Base-by-base conservation (phyloP, 2,113 vertebrate species). In the Urocynchramus pylzowi region DNA sequence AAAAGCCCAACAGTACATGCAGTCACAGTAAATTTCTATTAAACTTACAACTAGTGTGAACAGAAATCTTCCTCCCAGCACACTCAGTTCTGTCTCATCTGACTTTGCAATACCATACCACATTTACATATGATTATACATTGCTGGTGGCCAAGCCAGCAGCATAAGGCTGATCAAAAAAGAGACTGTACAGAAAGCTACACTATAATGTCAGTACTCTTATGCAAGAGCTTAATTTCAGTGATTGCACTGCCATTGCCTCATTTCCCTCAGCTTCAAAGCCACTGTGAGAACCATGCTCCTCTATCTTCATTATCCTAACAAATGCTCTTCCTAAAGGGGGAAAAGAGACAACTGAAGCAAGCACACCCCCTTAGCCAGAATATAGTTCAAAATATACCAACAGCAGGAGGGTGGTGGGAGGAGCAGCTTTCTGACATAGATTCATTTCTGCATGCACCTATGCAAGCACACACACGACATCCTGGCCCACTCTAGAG, bases 351-450 rank as follows among this genome's bases (percentile, higher is more conserved):
- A 4, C 9, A 50, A 31, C 18, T 22, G 37, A 84, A 77, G 24
- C 35, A 68, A 60, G 31, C 18, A 53, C 22, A 74, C 8, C 24
- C 12, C 0, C 0, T 24, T 52, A 63, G 22, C 30, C 1, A 5
- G 37, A 71, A 44, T 22, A 67, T 23, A 19, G 59, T 50, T 94
- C 56, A 84, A 84, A 94, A 90, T 16, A 61, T 8, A 89, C 4
- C 26, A 65, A 44, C 2, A 44, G 47, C 23, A 79, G 37, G 8
- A 64, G 22, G 26, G 8, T n/a, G 16, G 70, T 60, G n/a, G 41
- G 30, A 91, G 53, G 16, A 79, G 28, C 44, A 79, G 61, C 33
- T 75, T 78, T 75, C 77, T 81, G 45, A 31, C 24, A 59, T 50
- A 0, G 0, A 54, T 31, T 53, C 28, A 12, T n/a, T 82, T 54